Base-by-base conservation (phyloP, 2,888 invertebrate species). In the Blastobasis adustella region DNA sequence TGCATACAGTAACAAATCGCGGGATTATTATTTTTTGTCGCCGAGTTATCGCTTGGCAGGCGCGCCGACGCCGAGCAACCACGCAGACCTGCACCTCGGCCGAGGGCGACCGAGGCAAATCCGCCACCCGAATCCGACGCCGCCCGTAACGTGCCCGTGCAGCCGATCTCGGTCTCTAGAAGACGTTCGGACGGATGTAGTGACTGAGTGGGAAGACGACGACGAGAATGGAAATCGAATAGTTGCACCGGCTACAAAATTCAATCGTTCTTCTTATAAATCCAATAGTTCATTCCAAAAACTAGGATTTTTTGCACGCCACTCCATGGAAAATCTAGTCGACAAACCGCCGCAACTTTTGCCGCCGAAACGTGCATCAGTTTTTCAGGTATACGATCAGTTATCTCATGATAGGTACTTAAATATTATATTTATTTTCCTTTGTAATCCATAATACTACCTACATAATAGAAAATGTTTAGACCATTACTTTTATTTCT, bases 321-420 rank as follows among this genome's bases (percentile, higher is more conserved):
- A 92, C 58, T 93, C 93, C 0, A 93, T 93, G 92, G 93, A 94
- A 73, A 93, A 93, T 76, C 82, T 93, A 58, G 90, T 83, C 60
- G 90, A 91, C 62, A 83, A 87, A 66, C 77, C 82, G 55, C 90
- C 87, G 57, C 85, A 89, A 66, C 74, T 89, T 66, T 71, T 86
- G 59, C 80, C 85, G 58, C 85, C 86, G 67, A 89, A 90, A 83
- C 85, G 90, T 68, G 77, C 83, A 67, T 83, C 89, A 66, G 84
- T 80, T 62, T 86, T 87, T 71, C 90, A 90, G 90, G 90, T 90
- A 87, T 84, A 73, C 76, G 69, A 56, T 61, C 59, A 23, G 23
- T 3, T 23, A 23, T 23, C 23, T 23, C 23, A 23, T 23, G 23
- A 56, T 47, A 66, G n/a, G 41, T 41, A 41, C 41, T 41, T 41